Conservation (phyloP, 2,113 vertebrate species). For the Cairina moschata region DNA sequence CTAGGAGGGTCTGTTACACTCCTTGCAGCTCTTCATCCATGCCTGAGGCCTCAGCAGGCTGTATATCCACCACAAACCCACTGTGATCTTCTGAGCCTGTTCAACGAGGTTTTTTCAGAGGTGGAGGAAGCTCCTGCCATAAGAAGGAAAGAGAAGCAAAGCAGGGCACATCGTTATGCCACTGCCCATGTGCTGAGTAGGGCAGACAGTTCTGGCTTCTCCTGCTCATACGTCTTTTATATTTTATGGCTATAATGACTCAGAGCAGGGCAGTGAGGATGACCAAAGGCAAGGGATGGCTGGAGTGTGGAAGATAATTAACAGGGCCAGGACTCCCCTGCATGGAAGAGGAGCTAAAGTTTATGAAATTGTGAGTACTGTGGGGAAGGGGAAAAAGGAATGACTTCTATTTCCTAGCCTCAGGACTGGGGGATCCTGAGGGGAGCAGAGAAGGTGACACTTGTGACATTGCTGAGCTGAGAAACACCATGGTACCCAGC, state of each 20-base stretch:
- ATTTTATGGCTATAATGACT: neutral
- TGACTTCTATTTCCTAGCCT: neutral
- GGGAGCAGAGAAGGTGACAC: neutral
- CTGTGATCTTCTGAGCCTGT: neutral
- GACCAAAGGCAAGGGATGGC: neutral
- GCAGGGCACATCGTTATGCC: neutral
- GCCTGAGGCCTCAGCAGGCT: neutral
- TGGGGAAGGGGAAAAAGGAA: neutral
- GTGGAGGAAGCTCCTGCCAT: neutral
- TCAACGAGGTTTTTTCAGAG: neutral
- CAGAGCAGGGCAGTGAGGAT: neutral
- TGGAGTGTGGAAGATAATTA: neutral
- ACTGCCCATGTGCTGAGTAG: neutral
- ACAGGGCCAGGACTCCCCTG: neutral
- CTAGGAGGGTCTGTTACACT: neutral
- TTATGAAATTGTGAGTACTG: neutral
- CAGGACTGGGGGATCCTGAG: neutral
- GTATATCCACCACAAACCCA: neutral
- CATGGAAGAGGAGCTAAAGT: neutral
- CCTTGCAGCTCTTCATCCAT: neutral
- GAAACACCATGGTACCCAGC: neutral
- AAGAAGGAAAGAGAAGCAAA: slow-evolving; percentile 18
- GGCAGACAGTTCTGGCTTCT: neutral
- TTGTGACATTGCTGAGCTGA: neutral
- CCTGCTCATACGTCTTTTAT: neutral